A percentile compares a stretch with the other conserved stretches of the same genome.
Evolutionary conservation across 2,797 vertebrate genomes (phyloP).

Genomic region (Syngnathus acus): DNA sequence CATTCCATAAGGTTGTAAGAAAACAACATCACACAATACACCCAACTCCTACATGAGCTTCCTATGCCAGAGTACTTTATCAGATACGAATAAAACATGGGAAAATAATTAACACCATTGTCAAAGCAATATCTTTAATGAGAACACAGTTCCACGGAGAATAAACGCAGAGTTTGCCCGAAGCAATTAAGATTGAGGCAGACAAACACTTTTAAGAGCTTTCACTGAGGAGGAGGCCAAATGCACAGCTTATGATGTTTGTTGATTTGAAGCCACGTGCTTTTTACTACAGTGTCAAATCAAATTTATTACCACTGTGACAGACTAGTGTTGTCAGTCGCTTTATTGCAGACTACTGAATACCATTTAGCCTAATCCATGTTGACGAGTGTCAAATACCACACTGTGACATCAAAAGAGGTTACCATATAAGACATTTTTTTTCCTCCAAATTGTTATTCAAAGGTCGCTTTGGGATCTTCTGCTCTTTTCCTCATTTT

Average conservation of each 20-base stretch:
- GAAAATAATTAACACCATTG: constrained; percentile 40
- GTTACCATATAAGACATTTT: neutral
- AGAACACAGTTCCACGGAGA: constrained; percentile 57
- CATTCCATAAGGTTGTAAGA: too few species aligned
- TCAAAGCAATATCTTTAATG: constrained; percentile 65
- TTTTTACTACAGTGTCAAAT: constrained; percentile 31
- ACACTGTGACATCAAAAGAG: constrained; percentile 30
- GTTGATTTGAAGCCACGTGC: constrained; percentile 53
- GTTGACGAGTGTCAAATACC: constrained; percentile 52
- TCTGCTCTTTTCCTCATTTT: neutral
- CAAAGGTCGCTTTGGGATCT: neutral
- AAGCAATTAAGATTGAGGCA: constrained; percentile 78
- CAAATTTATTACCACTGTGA: constrained; percentile 37
- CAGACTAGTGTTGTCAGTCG: constrained; percentile 47
- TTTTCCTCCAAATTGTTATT: neutral
- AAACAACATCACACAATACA: constrained; percentile 2
- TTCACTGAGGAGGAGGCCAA: constrained; percentile 67
- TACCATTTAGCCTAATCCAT: constrained; percentile 27
- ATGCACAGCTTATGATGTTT: constrained; percentile 56
- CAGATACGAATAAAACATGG: constrained; percentile 36
- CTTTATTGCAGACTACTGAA: constrained; percentile 61
- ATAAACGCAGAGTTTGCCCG: constrained; percentile 54
- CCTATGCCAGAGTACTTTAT: constrained; percentile 10
- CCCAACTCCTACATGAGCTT: constrained; percentile 15
- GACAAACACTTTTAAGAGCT: constrained; percentile 60